Conservation (phyloP, 2,888 invertebrate genomes). For the Heliconius ethilla region DNA sequence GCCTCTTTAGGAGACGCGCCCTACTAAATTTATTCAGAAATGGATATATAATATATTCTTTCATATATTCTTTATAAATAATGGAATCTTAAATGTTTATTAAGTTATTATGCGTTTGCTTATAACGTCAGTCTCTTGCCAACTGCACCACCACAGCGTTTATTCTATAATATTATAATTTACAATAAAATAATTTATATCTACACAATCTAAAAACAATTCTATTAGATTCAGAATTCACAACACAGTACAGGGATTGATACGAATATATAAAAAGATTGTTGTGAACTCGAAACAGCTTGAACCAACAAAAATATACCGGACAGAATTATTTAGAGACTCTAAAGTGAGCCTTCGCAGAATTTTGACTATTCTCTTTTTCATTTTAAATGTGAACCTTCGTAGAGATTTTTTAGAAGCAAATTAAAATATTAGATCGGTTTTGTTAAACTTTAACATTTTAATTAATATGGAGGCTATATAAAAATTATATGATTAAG, state of each 20-base stretch:
- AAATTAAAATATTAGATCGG: not conserved
- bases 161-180: too few relatives aligned
- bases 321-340: not conserved
- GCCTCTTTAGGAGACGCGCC: too few relatives aligned
- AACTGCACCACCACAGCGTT: not conserved
- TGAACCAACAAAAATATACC: conserved; percentile 13
- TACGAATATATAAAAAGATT: not conserved
- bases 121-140: not conserved
- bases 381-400: not conserved
- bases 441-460: not conserved
- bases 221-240: not conserved
- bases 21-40: too few relatives aligned
- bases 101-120: too few relatives aligned
- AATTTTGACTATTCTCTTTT: not conserved
- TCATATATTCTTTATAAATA: too few relatives aligned
- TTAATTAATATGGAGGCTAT: too few relatives aligned
- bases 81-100: too few relatives aligned
- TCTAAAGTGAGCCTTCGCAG: not conserved
- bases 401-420: not conserved
- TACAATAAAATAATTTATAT: not conserved
- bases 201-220: not conserved
- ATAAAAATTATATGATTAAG: not conserved
- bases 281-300: not conserved
- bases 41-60: too few relatives aligned
- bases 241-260: not conserved